phyloP scores from a whole-genome alignment of 2,888 invertebrate genomes.

The Lepidonotus clava region DNA sequence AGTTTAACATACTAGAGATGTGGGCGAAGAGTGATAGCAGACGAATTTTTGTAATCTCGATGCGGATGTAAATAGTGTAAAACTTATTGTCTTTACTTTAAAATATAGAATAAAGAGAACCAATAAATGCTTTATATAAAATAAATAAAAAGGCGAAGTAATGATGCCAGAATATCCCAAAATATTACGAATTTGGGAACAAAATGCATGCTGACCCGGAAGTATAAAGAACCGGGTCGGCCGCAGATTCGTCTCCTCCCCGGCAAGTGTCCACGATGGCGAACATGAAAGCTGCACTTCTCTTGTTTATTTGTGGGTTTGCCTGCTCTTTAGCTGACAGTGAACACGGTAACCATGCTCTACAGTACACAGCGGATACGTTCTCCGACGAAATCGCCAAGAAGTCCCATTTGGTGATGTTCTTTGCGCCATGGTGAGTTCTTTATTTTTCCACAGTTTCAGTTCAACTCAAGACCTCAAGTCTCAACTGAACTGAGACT shows the following conservation, averaged over 20 bases:
- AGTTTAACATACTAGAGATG: too few relatives aligned
- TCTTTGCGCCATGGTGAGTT: conserved; percentile 78
- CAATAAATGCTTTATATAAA: neutral
- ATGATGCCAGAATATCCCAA: neutral
- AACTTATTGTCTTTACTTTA: neutral
- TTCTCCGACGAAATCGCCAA: conserved; percentile 67
- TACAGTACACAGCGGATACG: conserved; percentile 65
- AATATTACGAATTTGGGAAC: neutral
- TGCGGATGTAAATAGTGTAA: neutral
- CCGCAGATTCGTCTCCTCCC: neutral
- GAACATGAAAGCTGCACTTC: conserved; percentile 6
- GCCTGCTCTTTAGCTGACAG: conserved; percentile 57
- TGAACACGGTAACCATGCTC: conserved; percentile 68
- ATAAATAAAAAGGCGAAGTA: neutral
- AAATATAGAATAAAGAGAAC: neutral
- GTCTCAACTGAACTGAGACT: too few relatives aligned
- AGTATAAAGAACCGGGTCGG: conserved; percentile 32
- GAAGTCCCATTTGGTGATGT: conserved; percentile 76
- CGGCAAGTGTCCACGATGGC: conserved; percentile 38
- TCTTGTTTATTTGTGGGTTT: conserved; percentile 37
- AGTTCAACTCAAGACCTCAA: too few relatives aligned
- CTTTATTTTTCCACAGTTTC: too few relatives aligned
- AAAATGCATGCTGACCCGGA: neutral
- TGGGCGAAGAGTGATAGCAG: too few relatives aligned
- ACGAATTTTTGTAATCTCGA: conserved; percentile 33